Conservation (phyloP, 2,797 vertebrate species). For the Buphagus erythrorhynchus region DNA sequence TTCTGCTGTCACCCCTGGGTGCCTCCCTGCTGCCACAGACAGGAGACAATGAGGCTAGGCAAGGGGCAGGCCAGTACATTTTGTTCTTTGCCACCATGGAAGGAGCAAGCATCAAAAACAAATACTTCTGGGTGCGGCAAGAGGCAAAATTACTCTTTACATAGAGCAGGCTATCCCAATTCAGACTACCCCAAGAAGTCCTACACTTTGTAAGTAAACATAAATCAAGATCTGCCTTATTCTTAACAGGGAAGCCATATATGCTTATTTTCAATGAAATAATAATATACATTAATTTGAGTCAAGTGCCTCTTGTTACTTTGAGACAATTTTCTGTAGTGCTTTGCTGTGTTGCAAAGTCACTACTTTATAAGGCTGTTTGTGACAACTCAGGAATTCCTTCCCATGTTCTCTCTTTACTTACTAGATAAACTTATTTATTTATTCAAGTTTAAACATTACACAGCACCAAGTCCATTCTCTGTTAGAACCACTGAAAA, state of each 20-base stretch:
- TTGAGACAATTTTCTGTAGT: neutral
- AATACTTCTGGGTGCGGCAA: neutral
- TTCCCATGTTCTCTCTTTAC: neutral
- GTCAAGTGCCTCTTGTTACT: neutral
- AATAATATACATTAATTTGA: neutral
- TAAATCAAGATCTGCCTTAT: neutral
- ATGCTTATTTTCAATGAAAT: neutral
- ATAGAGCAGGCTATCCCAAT: neutral
- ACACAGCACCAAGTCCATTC: neutral
- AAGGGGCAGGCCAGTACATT: neutral
- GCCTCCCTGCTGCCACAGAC: neutral
- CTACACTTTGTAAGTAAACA: rapidly evolving
- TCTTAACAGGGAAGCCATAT: neutral
- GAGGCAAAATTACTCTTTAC: neutral
- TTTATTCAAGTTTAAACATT: slow-evolving; percentile 42
- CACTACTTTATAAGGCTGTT: neutral
- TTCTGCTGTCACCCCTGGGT: rapidly evolving
- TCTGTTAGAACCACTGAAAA: neutral
- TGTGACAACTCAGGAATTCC: neutral
- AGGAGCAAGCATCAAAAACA: neutral
- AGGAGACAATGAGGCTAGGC: rapidly evolving
- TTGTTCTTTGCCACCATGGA: neutral
- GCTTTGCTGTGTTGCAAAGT: neutral
- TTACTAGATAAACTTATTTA: neutral
- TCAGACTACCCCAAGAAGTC: neutral